A percentile compares a stretch with the other conserved stretches of the same genome.
Conservation (phyloP, 53 echinoderm and acorn worm genomes). For the Astropecten irregularis region DNA sequence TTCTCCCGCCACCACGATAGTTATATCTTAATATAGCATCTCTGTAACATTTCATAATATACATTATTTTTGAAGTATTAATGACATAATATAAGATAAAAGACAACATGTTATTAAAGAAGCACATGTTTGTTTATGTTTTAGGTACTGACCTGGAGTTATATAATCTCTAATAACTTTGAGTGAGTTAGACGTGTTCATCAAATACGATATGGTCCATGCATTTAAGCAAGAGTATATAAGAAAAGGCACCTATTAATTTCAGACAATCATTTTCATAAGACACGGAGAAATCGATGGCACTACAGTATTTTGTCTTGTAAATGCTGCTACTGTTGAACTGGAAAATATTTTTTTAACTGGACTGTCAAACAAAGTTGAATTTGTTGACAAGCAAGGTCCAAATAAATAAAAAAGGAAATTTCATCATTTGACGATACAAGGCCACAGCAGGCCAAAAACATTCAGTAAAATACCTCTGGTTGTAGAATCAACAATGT, state of each 20-base stretch:
- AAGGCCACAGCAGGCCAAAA: not conserved
- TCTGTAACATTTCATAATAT: not conserved
- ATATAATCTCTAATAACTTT: too few relatives aligned
- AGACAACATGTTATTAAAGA: conserved; percentile 23
- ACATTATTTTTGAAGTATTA: conserved; percentile 3
- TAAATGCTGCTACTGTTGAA: not conserved
- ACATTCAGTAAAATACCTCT: too few relatives aligned
- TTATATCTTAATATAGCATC: not conserved
- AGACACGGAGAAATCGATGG: not conserved
- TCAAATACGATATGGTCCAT: not conserved
- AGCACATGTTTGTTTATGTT: not conserved
- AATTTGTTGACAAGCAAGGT: not conserved
- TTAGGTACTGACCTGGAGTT: too few relatives aligned
- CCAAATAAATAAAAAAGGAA: not conserved
- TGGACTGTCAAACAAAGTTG: not conserved
- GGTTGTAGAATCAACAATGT: too few relatives aligned
- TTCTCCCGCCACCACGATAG: not conserved
- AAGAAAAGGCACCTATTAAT: conserved; percentile 19
- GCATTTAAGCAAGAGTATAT: not conserved
- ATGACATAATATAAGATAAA: conserved; percentile 2
- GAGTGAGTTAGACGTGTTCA: too few relatives aligned
- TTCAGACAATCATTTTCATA: not conserved
- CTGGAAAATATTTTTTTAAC: not conserved
- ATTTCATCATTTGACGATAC: not conserved
- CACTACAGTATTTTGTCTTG: not conserved